A percentile compares a stretch with the other conserved stretches of the same genome.
Conservation (phyloP, 1,140 invertebrate genomes). For the Procambarus clarkii region DNA sequence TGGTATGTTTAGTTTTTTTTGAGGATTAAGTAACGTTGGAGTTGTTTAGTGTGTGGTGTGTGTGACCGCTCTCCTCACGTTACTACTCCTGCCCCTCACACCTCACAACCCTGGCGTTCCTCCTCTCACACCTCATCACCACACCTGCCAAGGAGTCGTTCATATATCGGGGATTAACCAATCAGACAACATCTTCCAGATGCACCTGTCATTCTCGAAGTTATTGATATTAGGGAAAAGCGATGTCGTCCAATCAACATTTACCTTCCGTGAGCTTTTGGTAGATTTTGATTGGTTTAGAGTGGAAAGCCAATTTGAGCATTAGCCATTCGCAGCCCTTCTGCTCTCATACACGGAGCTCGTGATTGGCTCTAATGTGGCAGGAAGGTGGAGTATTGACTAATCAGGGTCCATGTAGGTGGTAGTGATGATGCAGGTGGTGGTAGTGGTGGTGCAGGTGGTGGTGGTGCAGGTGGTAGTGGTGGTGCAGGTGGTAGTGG, state of each 20-base stretch:
- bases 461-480: too few relatives aligned
- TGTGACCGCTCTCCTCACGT: not conserved
- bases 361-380: not conserved
- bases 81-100: not conserved
- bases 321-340: not conserved
- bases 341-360: not conserved
- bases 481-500: too few relatives aligned
- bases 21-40: not conserved
- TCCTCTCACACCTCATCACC: too few relatives aligned
- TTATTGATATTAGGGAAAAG: too few relatives aligned
- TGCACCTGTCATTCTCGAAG: too few relatives aligned
- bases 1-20: not conserved
- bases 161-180: too few relatives aligned
- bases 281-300: not conserved
- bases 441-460: too few relatives aligned
- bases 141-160: too few relatives aligned
- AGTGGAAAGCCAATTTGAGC: not conserved
- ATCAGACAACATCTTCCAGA: not conserved
- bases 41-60: not conserved
- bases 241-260: too few relatives aligned
- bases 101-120: not conserved
- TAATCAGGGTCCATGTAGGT: not conserved
- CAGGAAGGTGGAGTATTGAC: not conserved
- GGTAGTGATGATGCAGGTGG: too few relatives aligned
- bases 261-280: not conserved